Conservation (phyloP, 2,113 vertebrate species). For the Petaurus breviceps region DNA sequence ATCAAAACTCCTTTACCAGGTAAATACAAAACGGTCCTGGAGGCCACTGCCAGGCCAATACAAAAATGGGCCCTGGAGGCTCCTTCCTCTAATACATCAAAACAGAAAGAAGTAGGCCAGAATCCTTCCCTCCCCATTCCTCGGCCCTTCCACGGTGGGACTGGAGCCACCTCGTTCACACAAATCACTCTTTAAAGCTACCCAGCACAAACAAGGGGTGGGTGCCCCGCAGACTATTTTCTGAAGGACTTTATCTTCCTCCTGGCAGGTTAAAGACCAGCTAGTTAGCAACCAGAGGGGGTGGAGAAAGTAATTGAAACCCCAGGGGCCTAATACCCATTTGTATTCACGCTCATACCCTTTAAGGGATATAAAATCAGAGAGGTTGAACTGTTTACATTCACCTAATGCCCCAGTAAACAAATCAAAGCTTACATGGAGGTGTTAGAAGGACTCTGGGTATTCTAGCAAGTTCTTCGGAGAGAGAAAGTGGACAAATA, state of each 20-base stretch:
- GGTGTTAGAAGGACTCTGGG: not conserved
- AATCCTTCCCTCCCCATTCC: not conserved
- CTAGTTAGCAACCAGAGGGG: slow-evolving; percentile 56
- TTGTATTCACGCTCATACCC: slow-evolving; percentile 67
- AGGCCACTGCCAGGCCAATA: not conserved
- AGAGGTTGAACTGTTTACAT: slow-evolving; percentile 62
- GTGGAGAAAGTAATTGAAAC: slow-evolving; percentile 68
- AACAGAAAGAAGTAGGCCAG: not conserved
- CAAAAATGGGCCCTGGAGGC: not conserved
- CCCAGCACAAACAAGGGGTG: not conserved
- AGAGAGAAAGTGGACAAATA: not conserved
- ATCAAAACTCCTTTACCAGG: not conserved
- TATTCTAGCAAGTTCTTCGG: not conserved
- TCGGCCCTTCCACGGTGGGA: not conserved
- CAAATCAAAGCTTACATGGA: slow-evolving; percentile 24
- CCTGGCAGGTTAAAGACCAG: slow-evolving; percentile 67
- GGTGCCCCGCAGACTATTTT: not conserved
- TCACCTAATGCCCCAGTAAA: slow-evolving; percentile 70
- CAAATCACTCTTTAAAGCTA: not conserved
- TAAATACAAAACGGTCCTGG: not conserved
- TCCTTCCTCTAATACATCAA: slow-evolving; percentile 13
- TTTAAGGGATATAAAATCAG: slow-evolving; percentile 65
- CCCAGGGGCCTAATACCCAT: slow-evolving; percentile 74
- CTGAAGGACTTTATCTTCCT: slow-evolving; percentile 23
- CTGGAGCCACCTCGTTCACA: not conserved